A percentile compares a stretch with the other conserved stretches of the same genome.
phyloP scores from a whole-genome alignment of 2,797 vertebrate genomes.

The Darevskia mixta region DNA sequence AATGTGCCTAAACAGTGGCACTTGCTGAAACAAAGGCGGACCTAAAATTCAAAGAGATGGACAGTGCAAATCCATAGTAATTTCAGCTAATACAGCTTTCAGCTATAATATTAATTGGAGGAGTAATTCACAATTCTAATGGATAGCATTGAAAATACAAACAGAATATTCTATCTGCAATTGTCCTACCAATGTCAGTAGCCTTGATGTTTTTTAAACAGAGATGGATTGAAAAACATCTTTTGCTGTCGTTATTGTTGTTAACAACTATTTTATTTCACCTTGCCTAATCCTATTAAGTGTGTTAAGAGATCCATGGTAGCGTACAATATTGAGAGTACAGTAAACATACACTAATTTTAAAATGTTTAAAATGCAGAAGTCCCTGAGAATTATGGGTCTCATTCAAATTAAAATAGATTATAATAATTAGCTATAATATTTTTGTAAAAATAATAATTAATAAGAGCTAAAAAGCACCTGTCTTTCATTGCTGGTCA shows the following conservation, averaged over 20 bases:
- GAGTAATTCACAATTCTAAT: not conserved
- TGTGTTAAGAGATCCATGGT: not conserved
- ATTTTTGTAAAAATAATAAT: not conserved
- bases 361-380: not conserved
- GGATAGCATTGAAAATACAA: not conserved
- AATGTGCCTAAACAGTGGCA: constrained; percentile 11
- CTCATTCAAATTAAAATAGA: not conserved
- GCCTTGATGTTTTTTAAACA: not conserved
- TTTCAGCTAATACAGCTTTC: not conserved
- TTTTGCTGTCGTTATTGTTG: not conserved
- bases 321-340: not conserved
- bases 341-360: not conserved
- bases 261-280: not conserved
- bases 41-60: constrained; percentile 11
- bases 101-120: not conserved
- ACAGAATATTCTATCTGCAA: not conserved
- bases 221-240: not conserved
- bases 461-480: not conserved
- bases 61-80: constrained; percentile 9
- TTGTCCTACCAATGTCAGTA: no score
- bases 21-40: constrained; percentile 15
- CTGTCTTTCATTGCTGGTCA: not conserved
- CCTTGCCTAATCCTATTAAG: not conserved
- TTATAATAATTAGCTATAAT: not conserved
- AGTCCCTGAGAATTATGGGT: no score